phyloP scores from a whole-genome alignment of 2,888 invertebrate genomes.

The Anthophora plumipes region DNA sequence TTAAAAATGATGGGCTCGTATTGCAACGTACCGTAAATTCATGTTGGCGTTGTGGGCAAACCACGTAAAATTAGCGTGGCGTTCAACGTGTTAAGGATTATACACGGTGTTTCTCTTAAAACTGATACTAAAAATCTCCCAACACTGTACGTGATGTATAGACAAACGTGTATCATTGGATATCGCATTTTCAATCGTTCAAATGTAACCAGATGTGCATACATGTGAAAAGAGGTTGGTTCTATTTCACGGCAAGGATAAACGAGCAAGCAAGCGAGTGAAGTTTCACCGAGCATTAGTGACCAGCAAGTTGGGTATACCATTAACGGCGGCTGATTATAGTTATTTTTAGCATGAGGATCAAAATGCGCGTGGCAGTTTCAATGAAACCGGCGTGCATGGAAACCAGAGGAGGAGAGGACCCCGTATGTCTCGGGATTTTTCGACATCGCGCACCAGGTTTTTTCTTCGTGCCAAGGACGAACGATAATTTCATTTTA shows the following conservation, averaged over 20 bases:
- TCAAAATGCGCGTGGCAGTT: slow-evolving; percentile 9
- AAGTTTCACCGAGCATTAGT: background rate
- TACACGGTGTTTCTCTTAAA: too few relatives aligned
- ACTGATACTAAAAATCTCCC: too few relatives aligned
- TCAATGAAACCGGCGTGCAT: slow-evolving; percentile 9
- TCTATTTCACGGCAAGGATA: background rate
- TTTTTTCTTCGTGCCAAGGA: slow-evolving; percentile 42
- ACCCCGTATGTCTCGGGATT: slow-evolving; percentile 15
- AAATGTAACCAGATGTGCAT: background rate
- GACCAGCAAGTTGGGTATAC: background rate
- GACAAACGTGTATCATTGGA: too few relatives aligned
- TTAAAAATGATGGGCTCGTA: too few relatives aligned
- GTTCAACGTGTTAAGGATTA: too few relatives aligned
- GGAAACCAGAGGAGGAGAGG: slow-evolving; percentile 5
- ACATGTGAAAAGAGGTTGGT: too few relatives aligned
- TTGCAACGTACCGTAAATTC: too few relatives aligned
- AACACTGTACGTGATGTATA: too few relatives aligned
- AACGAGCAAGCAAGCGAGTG: background rate
- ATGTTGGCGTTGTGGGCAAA: too few relatives aligned
- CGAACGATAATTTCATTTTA: slow-evolving; percentile 45
- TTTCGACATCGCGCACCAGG: slow-evolving; percentile 24
- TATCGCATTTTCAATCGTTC: background rate
- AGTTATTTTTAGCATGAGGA: slow-evolving; percentile 15
- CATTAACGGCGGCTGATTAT: slow-evolving; percentile 12
- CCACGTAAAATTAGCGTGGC: too few relatives aligned